phyloP scores from a whole-genome alignment of 2,888 invertebrate genomes.

The Tachystola acroxantha region DNA sequence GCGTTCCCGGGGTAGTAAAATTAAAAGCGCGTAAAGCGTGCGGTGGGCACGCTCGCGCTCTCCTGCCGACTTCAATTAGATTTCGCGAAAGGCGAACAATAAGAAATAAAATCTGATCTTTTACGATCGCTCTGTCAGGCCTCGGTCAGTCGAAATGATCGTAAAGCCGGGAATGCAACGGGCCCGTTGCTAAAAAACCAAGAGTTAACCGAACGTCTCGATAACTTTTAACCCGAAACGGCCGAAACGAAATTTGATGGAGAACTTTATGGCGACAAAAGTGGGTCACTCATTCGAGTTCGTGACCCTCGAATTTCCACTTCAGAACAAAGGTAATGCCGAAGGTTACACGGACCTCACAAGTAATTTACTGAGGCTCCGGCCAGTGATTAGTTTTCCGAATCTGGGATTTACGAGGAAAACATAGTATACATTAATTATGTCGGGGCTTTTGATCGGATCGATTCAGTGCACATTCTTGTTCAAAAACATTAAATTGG shows the following conservation, averaged over 20 bases:
- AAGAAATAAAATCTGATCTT: constrained; percentile 74
- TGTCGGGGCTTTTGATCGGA: constrained; percentile 34
- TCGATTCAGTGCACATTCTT: constrained; percentile 47
- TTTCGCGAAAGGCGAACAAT: constrained; percentile 76
- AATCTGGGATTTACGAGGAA: constrained; percentile 29
- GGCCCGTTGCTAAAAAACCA: constrained; percentile 56
- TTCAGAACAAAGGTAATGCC: constrained; percentile 16
- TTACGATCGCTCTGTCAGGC: constrained; percentile 68
- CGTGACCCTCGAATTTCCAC: constrained; percentile 23
- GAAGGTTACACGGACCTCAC: background rate
- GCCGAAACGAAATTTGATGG: constrained; percentile 56
- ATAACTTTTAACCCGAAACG: constrained; percentile 42
- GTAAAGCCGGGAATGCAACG: constrained; percentile 72
- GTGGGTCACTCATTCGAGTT: constrained; percentile 52
- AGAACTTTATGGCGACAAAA: constrained; percentile 55
- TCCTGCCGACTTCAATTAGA: constrained; percentile 69
- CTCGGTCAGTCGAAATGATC: constrained; percentile 60
- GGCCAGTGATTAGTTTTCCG: constrained; percentile 8
- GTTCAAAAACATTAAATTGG: constrained; percentile 46
- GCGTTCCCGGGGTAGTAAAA: constrained; percentile 56
- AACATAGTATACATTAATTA: constrained; percentile 27
- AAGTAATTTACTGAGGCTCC: constrained; percentile 3
- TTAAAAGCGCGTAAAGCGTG: constrained; percentile 69
- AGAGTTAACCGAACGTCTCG: constrained; percentile 42
- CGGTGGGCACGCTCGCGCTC: constrained; percentile 38